These are phyloP conservation scores for Entomobrya multifasciata DNA, from an alignment of 2,888 invertebrate species.

Conservation along the genomic window DNA sequence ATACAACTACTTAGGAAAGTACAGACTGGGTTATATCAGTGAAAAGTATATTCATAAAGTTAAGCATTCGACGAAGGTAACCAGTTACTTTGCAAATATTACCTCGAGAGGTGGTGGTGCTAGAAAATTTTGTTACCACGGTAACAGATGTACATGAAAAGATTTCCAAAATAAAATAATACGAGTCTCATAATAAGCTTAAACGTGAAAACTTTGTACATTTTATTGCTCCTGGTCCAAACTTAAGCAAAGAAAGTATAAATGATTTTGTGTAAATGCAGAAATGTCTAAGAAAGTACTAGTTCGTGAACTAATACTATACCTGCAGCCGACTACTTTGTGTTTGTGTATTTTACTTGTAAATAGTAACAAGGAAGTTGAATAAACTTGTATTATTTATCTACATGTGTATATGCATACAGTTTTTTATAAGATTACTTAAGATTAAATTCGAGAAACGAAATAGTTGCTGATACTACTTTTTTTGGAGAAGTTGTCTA, in stretches of 20 bases:
- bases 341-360: no score
- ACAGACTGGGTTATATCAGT: no score
- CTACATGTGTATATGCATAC: no score
- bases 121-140: background rate
- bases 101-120: background rate
- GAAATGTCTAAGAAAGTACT: no score
- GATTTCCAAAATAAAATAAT: conserved; percentile 46
- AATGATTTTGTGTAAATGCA: no score
- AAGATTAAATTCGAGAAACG: conserved; percentile 62
- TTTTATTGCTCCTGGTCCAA: conserved; percentile 58
- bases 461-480: conserved; percentile 37
- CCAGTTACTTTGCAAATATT: conserved; percentile 35
- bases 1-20: no score
- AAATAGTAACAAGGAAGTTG: conserved; percentile 18
- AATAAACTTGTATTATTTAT: no score
- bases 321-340: no score
- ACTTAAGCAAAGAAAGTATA: conserved; percentile 56
- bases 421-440: conserved; percentile 47
- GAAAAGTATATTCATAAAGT: background rate
- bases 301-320: background rate
- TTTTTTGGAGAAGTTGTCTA: conserved; percentile 56
- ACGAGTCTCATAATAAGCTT: conserved; percentile 60
- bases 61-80: background rate
- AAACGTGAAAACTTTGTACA: conserved; percentile 66
- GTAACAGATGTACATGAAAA: conserved; percentile 55